phyloP scores from a whole-genome alignment of 2,888 invertebrate species.

The Gonocerus acuteangulatus region DNA sequence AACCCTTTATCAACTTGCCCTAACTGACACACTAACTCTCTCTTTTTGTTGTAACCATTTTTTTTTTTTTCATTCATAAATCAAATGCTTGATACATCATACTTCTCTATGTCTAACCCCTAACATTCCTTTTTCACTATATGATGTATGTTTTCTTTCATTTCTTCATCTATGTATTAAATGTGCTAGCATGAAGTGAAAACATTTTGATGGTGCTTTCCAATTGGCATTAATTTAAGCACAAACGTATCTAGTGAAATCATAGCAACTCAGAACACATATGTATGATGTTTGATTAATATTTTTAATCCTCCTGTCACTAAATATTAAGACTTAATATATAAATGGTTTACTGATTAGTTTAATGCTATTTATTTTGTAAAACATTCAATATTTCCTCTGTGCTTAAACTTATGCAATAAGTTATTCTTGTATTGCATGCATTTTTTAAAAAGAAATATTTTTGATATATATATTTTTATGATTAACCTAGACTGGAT shows the following conservation, averaged over 20 bases:
- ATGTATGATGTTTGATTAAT: too few relatives aligned
- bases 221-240: slow-evolving; percentile 15
- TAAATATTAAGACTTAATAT: too few relatives aligned
- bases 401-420: slow-evolving; percentile 20
- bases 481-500: not conserved
- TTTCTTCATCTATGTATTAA: not conserved
- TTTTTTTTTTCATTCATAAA: not conserved
- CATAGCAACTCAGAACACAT: too few relatives aligned
- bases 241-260: not conserved
- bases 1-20: slow-evolving; percentile 9
- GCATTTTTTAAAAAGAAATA: not conserved
- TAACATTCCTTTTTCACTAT: not conserved
- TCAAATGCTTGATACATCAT: not conserved
- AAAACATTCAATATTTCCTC: not conserved
- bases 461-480: not conserved
- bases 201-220: not conserved
- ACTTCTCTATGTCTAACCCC: too few relatives aligned
- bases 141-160: slow-evolving; percentile 7
- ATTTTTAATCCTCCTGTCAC: too few relatives aligned
- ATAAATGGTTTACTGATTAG: too few relatives aligned
- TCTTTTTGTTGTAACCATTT: not conserved
- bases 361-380: too few relatives aligned
- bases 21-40: slow-evolving; percentile 16
- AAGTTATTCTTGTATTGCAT: slow-evolving; percentile 8
- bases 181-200: not conserved